Evolutionary conservation across 2,888 invertebrate genomes (phyloP).

Genomic region (Caenorhabditis drosophilae): DNA sequence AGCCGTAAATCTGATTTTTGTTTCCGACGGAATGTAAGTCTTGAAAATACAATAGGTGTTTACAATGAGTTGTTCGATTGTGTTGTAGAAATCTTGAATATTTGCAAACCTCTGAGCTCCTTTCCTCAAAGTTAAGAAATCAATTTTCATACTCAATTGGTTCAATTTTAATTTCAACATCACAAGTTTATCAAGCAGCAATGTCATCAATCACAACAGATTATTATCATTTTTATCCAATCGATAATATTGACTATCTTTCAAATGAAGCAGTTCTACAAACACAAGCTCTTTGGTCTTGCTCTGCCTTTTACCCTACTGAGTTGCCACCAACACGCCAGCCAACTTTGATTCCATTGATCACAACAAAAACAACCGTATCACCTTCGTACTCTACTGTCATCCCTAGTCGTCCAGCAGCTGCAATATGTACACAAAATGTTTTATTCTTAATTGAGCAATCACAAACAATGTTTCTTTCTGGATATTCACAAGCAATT

Average conservation of each 20-base stretch:
- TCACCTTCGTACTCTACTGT: slow-evolving; percentile 7
- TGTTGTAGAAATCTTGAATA: too few species aligned
- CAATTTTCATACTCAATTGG: slow-evolving; percentile 25
- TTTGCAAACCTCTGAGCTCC: not conserved
- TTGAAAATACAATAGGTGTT: not conserved
- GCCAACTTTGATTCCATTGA: slow-evolving; percentile 23
- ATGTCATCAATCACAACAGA: slow-evolving; percentile 12
- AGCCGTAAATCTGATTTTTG: slow-evolving; percentile 26
- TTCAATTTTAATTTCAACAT: slow-evolving; percentile 20
- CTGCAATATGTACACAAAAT: slow-evolving; percentile 13
- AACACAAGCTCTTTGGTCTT: slow-evolving; percentile 36
- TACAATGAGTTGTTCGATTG: too few species aligned
- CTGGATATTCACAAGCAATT: slow-evolving; percentile 15
- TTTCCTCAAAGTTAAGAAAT: slow-evolving; percentile 3
- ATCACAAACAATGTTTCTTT: slow-evolving; percentile 19
- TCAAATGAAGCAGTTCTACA: slow-evolving; percentile 16
- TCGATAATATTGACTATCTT: slow-evolving; percentile 21
- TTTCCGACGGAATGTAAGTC: slow-evolving; percentile 33
- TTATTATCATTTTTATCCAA: slow-evolving; percentile 20
- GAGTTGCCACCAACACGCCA: slow-evolving; percentile 18
- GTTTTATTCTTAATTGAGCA: slow-evolving; percentile 38
- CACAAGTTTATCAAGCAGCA: slow-evolving; percentile 14
- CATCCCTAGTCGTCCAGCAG: slow-evolving; percentile 14
- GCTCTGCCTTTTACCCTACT: slow-evolving; percentile 31
- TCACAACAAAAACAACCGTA: slow-evolving; percentile 10